phyloP scores from a whole-genome alignment of 2,113 vertebrate species.

The Neolamprologus brichardi region DNA sequence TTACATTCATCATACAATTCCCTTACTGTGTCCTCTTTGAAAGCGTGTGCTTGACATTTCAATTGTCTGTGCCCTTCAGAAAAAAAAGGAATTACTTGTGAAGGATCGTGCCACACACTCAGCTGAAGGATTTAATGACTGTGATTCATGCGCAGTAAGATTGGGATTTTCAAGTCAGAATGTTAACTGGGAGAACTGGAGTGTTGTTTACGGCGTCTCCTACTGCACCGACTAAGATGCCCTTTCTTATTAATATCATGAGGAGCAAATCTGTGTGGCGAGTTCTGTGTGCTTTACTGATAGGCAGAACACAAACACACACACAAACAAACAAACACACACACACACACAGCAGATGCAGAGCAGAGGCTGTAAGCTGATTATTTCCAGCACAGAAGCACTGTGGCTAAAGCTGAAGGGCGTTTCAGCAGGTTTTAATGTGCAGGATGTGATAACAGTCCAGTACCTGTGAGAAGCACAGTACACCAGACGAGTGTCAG shows the following conservation, averaged over 20 bases:
- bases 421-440: constrained; percentile 37
- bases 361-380: constrained; percentile 33
- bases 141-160: constrained; percentile 2
- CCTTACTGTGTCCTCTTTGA: background rate
- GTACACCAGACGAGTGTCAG: background rate
- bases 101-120: constrained; percentile 8
- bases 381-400: constrained; percentile 33
- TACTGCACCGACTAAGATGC: background rate
- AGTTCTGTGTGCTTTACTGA: background rate
- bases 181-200: background rate
- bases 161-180: background rate
- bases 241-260: background rate
- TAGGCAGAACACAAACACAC: background rate
- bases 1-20: constrained; percentile 25
- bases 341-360: constrained; percentile 17
- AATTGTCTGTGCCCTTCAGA: constrained; percentile 29
- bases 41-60: constrained; percentile 44
- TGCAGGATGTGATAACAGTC: constrained; percentile 25
- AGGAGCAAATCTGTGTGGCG: background rate
- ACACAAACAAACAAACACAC: background rate
- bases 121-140: constrained; percentile 12
- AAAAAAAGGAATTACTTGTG: constrained; percentile 11
- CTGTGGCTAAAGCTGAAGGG: constrained; percentile 35
- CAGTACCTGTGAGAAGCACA: background rate
- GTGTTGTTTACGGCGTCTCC: background rate